These are phyloP conservation scores for Otolemur garnettii DNA, from an alignment of 2,113 vertebrate species.

Conservation along the genomic window DNA sequence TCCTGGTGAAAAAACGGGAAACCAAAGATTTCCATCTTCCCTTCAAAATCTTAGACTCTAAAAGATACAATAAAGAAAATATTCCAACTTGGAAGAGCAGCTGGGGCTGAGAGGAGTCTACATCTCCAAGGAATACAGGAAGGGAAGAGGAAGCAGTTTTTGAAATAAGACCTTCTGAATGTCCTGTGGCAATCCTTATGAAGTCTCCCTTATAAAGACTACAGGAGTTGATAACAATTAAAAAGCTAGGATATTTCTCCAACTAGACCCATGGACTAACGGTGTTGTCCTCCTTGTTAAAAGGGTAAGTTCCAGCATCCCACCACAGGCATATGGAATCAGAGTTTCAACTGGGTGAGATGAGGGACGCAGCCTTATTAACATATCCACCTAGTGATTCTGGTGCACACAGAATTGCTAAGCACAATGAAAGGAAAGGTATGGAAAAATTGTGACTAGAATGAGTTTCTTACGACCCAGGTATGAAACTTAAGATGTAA, in stretches of 20 bases:
- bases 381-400: background rate
- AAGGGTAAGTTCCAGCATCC: background rate
- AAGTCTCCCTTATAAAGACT: background rate
- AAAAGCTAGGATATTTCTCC: background rate
- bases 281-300: background rate
- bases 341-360: background rate
- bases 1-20: background rate
- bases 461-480: background rate
- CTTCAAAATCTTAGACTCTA: background rate
- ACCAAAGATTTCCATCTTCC: background rate
- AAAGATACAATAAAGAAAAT: background rate
- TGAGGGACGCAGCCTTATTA: background rate
- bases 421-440: background rate
- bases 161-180: background rate
- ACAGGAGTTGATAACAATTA: background rate
- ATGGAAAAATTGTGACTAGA: background rate
- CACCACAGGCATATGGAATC: too few relatives aligned
- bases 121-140: background rate
- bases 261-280: background rate
- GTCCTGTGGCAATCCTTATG: background rate
- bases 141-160: background rate
- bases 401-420: background rate
- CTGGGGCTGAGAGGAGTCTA: background rate
- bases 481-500: background rate
- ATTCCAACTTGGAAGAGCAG: background rate